Conservation (phyloP, 2,888 invertebrate genomes). For the Encarsia formosa region DNA sequence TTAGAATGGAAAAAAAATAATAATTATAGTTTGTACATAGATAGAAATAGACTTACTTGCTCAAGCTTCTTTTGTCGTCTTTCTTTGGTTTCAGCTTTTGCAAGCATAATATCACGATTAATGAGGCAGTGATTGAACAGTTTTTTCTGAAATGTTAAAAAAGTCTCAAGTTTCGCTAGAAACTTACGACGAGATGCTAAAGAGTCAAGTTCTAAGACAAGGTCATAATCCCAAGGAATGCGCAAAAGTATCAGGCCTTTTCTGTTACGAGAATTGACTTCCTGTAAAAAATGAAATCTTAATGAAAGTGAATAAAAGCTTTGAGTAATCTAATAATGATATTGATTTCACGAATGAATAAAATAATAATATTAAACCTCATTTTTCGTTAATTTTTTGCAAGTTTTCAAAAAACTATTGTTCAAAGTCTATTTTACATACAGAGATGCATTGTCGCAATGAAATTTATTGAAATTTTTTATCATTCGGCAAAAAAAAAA, state of each 20-base stretch:
- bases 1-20: not conserved
- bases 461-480: too few species aligned
- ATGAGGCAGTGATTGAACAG: slow-evolving; percentile 63
- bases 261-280: slow-evolving; percentile 66
- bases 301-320: too few species aligned
- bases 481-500: too few species aligned
- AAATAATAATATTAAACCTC: too few species aligned
- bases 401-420: too few species aligned
- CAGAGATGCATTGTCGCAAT: too few species aligned
- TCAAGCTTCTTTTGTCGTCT: slow-evolving; percentile 87
- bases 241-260: slow-evolving; percentile 75
- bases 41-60: slow-evolving; percentile 46
- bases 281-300: too few species aligned
- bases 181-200: slow-evolving; percentile 78
- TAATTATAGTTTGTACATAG: not conserved
- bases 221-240: slow-evolving; percentile 84
- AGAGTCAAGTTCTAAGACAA: slow-evolving; percentile 87
- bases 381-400: too few species aligned
- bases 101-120: slow-evolving; percentile 80
- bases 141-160: slow-evolving; percentile 78
- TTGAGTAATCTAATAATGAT: too few species aligned
- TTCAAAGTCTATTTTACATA: too few species aligned
- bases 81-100: slow-evolving; percentile 90
- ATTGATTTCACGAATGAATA: too few species aligned
- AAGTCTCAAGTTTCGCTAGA: slow-evolving; percentile 79